Evolutionary conservation across 2,888 invertebrate genomes (phyloP).

Genomic region (Drosophila merina): DNA sequence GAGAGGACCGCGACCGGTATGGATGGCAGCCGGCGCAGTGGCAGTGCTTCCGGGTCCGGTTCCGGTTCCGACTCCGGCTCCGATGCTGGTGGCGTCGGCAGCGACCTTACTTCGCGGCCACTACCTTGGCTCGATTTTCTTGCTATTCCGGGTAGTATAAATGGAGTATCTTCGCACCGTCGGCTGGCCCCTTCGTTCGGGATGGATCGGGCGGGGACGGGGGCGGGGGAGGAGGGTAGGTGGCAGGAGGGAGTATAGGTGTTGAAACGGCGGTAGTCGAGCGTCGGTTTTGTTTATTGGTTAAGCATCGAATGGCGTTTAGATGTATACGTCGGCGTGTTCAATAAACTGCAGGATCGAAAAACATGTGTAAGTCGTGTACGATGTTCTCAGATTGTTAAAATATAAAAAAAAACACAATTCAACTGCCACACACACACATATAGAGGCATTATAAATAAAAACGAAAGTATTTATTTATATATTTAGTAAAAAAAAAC

Average conservation of each 20-base stretch:
- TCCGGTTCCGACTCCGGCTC: not conserved
- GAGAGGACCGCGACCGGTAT: not conserved
- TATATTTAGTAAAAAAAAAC: too few species aligned
- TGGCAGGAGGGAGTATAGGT: too few species aligned
- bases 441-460: too few species aligned
- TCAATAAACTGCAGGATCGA: slow-evolving; percentile 47
- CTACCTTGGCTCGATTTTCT: not conserved
- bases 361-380: not conserved
- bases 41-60: slow-evolving; percentile 7
- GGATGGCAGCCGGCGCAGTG: slow-evolving; percentile 10
- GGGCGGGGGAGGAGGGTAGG: too few species aligned
- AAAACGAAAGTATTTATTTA: too few species aligned
- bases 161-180: too few species aligned
- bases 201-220: too few species aligned
- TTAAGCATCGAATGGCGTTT: slow-evolving; percentile 42
- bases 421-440: not conserved
- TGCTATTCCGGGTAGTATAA: not conserved
- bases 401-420: slow-evolving; percentile 2
- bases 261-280: not conserved
- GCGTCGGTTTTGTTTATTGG: slow-evolving; percentile 28
- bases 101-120: not conserved
- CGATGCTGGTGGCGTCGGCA: not conserved
- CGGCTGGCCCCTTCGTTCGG: too few species aligned
- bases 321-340: slow-evolving; percentile 48
- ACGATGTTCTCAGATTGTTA: slow-evolving; percentile 10